Evolutionary conservation across 2,797 vertebrate genomes (phyloP).

Genomic region (Prionace glauca): DNA sequence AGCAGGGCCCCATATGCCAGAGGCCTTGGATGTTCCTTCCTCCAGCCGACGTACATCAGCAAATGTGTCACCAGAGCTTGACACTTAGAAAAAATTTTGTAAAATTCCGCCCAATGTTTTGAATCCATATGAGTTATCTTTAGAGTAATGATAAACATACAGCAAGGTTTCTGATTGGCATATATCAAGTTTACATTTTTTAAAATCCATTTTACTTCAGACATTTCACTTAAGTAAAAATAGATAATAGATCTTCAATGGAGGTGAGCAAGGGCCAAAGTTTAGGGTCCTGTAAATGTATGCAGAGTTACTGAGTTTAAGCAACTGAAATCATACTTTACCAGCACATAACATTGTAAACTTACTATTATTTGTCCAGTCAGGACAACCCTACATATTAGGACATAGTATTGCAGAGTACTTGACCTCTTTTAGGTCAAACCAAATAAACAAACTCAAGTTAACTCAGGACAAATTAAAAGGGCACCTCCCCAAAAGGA

Average conservation of each 20-base stretch:
- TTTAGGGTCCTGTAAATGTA: not conserved
- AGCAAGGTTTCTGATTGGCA: not conserved
- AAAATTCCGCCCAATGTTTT: no score
- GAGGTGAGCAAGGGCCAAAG: not conserved
- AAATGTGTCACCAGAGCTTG: no score
- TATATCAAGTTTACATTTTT: not conserved
- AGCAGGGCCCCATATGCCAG: no score
- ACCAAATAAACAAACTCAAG: no score
- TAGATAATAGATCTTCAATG: not conserved
- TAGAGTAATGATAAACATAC: no score
- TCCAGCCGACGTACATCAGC: no score
- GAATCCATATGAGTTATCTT: no score
- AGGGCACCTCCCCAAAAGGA: no score
- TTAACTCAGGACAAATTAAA: no score
- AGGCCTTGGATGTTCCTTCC: no score
- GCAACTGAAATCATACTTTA: not conserved
- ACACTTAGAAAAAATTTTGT: no score
- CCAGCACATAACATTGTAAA: not conserved
- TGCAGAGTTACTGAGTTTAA: not conserved
- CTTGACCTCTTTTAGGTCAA: not conserved
- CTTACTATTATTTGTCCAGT: not conserved
- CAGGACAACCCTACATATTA: not conserved
- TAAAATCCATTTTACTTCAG: not conserved
- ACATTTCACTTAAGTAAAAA: not conserved
- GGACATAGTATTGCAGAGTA: not conserved